Evolutionary conservation across 2,113 vertebrate species (phyloP).

Genomic region (Phodopus roborovskii): DNA sequence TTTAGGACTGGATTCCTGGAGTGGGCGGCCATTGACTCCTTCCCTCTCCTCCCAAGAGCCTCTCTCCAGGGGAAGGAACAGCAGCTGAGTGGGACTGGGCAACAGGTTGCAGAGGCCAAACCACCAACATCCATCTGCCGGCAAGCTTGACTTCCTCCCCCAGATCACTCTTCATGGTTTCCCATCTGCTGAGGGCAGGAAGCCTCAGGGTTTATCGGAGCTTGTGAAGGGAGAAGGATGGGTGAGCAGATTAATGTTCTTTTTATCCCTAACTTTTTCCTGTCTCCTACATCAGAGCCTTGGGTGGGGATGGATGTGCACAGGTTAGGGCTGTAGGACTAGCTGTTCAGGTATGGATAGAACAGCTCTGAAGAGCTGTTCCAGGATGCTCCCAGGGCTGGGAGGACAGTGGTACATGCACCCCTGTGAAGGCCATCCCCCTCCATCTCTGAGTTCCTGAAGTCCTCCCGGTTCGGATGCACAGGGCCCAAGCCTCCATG

Average conservation of each 20-base stretch:
- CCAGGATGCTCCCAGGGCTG: background rate
- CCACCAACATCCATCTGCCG: slow-evolving; percentile 51
- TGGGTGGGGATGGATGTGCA: accelerated
- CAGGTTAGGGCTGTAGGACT: too few species aligned
- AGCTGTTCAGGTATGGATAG: background rate
- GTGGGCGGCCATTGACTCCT: background rate
- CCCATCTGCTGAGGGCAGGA: slow-evolving; percentile 65
- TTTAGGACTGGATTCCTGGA: background rate
- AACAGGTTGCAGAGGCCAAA: slow-evolving; percentile 61
- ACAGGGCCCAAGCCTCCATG: accelerated
- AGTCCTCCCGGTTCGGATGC: background rate
- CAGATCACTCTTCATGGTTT: background rate
- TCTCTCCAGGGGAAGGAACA: background rate
- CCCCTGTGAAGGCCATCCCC: background rate
- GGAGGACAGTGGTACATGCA: background rate
- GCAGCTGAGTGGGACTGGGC: background rate
- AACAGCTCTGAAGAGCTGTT: background rate
- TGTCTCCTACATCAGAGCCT: background rate
- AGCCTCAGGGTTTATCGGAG: background rate
- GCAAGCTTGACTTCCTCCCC: background rate
- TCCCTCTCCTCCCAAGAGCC: background rate
- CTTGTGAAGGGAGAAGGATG: background rate
- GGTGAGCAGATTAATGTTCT: too few species aligned
- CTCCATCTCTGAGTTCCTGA: background rate
- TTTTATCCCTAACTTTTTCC: background rate